Conservation (phyloP, 2,113 vertebrate genomes). For the Spilogale gracilis region DNA sequence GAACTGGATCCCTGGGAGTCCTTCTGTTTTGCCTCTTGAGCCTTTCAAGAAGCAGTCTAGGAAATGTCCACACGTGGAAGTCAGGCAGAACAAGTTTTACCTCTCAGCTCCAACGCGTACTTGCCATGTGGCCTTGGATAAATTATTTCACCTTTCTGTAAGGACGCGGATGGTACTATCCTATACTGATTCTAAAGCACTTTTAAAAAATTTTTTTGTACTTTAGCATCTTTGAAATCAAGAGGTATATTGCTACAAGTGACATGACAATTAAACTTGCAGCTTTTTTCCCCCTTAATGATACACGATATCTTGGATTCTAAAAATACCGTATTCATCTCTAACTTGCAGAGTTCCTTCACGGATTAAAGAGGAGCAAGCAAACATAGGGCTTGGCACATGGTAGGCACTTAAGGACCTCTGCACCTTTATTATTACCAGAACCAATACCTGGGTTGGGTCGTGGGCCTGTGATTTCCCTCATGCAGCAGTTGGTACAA, state of each 20-base stretch:
- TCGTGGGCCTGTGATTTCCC: not conserved
- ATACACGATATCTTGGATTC: not conserved
- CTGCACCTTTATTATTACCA: not conserved
- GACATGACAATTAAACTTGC: not conserved
- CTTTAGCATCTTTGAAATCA: constrained; percentile 53
- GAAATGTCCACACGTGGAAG: not conserved
- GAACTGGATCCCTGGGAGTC: not conserved
- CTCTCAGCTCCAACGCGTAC: not conserved
- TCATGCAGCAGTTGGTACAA: not conserved
- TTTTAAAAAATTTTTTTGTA: too few species aligned
- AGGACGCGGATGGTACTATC: not conserved
- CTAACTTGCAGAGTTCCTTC: constrained; percentile 48
- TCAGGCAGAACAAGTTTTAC: not conserved
- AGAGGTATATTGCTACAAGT: not conserved
- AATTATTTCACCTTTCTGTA: constrained; percentile 22
- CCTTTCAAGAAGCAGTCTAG: not conserved
- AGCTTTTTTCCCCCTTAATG: not conserved
- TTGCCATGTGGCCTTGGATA: not conserved
- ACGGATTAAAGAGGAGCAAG: constrained; percentile 38
- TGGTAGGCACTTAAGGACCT: not conserved
- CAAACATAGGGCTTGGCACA: not conserved
- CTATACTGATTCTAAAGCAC: not conserved
- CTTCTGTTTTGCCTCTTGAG: not conserved
- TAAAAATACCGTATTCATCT: constrained; percentile 23
- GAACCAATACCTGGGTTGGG: not conserved